A percentile compares a stretch with the other conserved stretches of the same genome.
Conservation (phyloP, 2,797 vertebrate genomes). For the Limnodromus scolopaceus region DNA sequence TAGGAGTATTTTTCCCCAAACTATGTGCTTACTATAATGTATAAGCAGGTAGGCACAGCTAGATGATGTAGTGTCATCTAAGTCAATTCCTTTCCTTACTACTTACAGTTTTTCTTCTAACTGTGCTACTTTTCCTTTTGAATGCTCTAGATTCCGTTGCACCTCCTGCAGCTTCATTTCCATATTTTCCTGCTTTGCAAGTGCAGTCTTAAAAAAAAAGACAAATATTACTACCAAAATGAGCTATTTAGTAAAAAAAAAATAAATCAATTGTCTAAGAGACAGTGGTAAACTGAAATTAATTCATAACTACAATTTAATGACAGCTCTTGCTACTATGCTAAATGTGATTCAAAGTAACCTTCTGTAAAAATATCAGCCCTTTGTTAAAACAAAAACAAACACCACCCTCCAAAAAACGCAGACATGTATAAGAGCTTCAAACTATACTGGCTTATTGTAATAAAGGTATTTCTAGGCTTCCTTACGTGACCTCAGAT, state of each 20-base stretch:
- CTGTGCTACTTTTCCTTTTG: slow-evolving; percentile 67
- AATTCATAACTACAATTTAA: not conserved
- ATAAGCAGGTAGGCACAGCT: not conserved
- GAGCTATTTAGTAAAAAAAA: not conserved
- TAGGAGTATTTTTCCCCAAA: not conserved
- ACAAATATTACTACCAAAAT: not conserved
- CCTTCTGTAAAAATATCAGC: not conserved
- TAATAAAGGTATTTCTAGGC: not conserved
- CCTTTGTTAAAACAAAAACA: not conserved
- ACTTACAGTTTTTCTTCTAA: slow-evolving; percentile 81
- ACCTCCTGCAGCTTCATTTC: slow-evolving; percentile 68
- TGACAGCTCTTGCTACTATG: not conserved
- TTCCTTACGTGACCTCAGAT: not conserved
- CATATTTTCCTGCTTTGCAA: slow-evolving; percentile 72
- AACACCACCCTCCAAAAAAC: fast-evolving
- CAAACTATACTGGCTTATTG: fast-evolving
- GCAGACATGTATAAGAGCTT: fast-evolving
- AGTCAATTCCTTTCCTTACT: not conserved
- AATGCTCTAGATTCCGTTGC: slow-evolving; percentile 67
- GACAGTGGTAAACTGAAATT: not conserved
- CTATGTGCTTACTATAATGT: fast-evolving
- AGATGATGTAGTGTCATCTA: not conserved
- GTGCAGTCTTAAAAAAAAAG: slow-evolving; percentile 34
- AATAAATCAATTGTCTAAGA: not conserved
- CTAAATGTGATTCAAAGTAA: not conserved